These are phyloP conservation scores for Monochamus alternatus DNA, from an alignment of 2,888 invertebrate species.

Conservation along the genomic window DNA sequence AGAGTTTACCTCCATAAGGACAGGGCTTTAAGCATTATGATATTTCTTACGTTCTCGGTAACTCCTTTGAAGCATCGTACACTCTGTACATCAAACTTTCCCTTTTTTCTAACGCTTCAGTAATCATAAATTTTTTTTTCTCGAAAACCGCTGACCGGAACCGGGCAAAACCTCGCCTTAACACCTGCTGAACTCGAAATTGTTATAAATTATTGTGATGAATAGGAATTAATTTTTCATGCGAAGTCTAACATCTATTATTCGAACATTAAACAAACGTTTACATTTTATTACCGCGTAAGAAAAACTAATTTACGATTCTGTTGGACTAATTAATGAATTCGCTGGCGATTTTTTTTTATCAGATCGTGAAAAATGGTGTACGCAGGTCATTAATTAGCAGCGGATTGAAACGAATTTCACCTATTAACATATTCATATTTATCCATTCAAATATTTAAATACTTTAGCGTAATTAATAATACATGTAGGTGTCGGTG, in stretches of 20 bases:
- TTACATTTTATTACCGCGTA: neutral
- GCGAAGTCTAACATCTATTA: neutral
- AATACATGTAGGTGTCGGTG: constrained; percentile 2
- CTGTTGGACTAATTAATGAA: neutral
- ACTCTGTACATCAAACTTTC: no score
- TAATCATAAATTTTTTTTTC: no score
- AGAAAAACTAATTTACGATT: neutral
- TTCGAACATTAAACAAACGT: neutral
- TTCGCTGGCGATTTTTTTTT: neutral
- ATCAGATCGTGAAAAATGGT: neutral
- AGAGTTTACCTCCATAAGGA: no score
- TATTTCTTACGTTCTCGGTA: no score
- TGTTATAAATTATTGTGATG: no score
- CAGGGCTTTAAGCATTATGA: no score
- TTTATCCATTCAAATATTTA: neutral
- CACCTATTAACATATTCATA: neutral
- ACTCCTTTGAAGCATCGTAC: no score
- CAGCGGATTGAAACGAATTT: neutral
- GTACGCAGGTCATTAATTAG: neutral
- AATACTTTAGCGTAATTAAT: neutral
- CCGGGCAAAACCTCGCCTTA: no score
- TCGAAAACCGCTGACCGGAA: no score
- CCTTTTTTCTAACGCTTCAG: no score
- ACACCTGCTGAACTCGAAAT: no score
- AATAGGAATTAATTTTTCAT: no score